These are phyloP conservation scores for Strongylocentrotus purpuratus DNA, from an alignment of 35 echinoderm and acorn worm species.

Conservation along the genomic window DNA sequence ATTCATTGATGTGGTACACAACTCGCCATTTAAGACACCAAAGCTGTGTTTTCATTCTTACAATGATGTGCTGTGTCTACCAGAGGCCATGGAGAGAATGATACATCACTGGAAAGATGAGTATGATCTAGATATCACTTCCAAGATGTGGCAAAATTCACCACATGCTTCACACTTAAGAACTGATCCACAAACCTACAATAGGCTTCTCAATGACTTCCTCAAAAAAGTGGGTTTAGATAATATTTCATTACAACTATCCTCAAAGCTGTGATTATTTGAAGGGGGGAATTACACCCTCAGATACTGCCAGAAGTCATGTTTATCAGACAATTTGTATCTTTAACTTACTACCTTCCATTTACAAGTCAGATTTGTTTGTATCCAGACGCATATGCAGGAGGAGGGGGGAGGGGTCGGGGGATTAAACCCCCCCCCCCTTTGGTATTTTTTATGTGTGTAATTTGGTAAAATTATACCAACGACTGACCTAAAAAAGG, in stretches of 20 bases:
- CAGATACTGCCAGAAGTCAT: too few species aligned
- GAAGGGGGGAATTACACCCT: neutral
- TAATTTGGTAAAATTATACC: too few species aligned
- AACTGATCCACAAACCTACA: constrained; percentile 47
- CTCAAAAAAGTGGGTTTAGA: constrained; percentile 8
- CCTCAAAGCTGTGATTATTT: neutral
- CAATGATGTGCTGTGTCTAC: constrained; percentile 48
- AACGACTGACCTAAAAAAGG: too few species aligned
- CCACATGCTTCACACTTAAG: constrained; percentile 58
- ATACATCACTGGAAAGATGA: constrained; percentile 25
- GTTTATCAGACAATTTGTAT: neutral
- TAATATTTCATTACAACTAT: neutral
- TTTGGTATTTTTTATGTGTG: too few species aligned
- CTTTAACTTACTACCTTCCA: neutral
- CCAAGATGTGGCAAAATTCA: constrained; percentile 43
- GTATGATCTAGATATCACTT: constrained; percentile 22
- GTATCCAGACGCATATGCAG: too few species aligned
- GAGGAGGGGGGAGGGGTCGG: too few species aligned
- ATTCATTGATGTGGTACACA: constrained; percentile 40
- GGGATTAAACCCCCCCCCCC: too few species aligned
- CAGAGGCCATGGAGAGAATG: constrained; percentile 43
- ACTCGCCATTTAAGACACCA: constrained; percentile 60
- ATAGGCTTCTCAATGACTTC: constrained; percentile 54
- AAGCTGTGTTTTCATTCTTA: constrained; percentile 49
- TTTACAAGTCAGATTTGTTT: too few species aligned